A percentile compares a stretch with the other conserved stretches of the same genome.
Conservation (phyloP, 2,113 vertebrate species). For the Eulacestoma nigropectus region DNA sequence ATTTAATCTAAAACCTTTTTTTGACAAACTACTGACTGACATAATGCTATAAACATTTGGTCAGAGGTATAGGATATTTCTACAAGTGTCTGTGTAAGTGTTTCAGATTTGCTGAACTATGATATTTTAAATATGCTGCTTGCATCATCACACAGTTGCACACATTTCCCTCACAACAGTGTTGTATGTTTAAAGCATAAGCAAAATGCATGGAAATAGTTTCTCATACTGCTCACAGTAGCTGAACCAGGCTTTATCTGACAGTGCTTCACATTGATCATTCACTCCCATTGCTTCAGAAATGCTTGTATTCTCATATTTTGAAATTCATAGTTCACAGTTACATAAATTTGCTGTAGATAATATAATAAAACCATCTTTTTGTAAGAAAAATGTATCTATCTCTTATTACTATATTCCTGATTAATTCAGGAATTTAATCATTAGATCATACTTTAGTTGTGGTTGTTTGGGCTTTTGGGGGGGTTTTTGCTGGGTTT, state of each 20-base stretch:
- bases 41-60: neutral
- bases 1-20: neutral
- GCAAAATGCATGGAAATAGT: neutral
- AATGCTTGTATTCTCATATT: neutral
- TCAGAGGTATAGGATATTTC: neutral
- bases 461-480: too few species aligned
- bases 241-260: neutral
- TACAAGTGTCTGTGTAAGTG: neutral
- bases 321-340: neutral
- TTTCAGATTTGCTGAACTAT: neutral
- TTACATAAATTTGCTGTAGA: neutral
- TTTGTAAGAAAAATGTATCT: neutral
- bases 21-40: fast-evolving
- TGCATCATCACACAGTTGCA: neutral
- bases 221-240: neutral
- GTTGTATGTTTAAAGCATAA: neutral
- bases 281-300: neutral
- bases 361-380: neutral
- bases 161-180: neutral
- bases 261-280: neutral
- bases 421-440: neutral
- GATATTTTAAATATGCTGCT: neutral
- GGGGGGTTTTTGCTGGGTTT: too few species aligned
- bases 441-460: neutral
- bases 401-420: neutral